phyloP scores from a whole-genome alignment of 2,888 invertebrate species.

The Lapara coniferarum region DNA sequence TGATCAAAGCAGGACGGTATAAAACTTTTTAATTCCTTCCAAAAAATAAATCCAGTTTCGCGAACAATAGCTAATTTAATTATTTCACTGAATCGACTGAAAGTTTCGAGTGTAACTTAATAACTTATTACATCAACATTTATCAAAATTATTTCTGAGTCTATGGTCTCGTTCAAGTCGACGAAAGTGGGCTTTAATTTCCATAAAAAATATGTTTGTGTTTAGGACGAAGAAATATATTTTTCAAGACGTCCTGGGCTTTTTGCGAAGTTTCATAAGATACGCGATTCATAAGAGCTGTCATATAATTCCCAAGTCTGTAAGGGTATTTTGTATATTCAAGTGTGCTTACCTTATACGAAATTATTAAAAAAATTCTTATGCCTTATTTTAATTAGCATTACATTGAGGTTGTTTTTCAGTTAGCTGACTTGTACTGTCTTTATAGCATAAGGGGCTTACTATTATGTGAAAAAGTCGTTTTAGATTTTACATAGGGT shows the following conservation, averaged over 20 bases:
- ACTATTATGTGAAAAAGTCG: too few relatives aligned
- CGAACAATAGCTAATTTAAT: too few relatives aligned
- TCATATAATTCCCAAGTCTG: neutral
- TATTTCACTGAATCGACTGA: too few relatives aligned
- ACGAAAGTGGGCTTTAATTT: neutral
- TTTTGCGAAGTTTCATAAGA: constrained; percentile 11
- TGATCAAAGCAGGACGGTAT: too few relatives aligned
- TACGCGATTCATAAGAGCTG: neutral
- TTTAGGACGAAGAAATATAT: neutral
- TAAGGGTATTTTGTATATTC: neutral
- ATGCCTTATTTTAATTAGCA: neutral
- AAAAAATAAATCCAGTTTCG: too few relatives aligned
- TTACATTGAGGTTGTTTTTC: too few relatives aligned
- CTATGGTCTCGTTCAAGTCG: neutral
- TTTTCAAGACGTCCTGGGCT: neutral
- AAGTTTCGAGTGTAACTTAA: neutral
- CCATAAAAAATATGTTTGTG: neutral
- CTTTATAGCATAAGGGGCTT: too few relatives aligned
- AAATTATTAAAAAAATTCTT: neutral
- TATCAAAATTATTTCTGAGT: neutral
- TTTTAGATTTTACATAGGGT: too few relatives aligned
- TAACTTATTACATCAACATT: neutral
- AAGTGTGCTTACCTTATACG: neutral
- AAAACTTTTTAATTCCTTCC: too few relatives aligned
- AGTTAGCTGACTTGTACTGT: too few relatives aligned